Conservation (phyloP, 2,113 vertebrate species). For the Epinephelus fuscoguttatus region DNA sequence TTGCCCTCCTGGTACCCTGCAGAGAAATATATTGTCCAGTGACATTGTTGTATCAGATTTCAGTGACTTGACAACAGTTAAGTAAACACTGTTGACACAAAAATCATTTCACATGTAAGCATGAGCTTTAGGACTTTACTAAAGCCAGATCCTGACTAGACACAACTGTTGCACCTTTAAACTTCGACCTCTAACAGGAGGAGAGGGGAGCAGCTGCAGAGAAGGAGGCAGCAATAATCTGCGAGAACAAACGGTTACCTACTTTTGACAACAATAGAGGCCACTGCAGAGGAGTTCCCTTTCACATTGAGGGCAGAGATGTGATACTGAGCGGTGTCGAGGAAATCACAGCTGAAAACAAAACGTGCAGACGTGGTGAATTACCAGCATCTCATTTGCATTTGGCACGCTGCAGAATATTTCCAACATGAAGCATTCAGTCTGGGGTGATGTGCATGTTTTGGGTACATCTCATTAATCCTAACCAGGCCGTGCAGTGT, state of each 20-base stretch:
- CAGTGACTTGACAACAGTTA: not conserved
- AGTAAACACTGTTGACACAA: not conserved
- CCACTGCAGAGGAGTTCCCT: slow-evolving; percentile 91
- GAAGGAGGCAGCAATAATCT: not conserved
- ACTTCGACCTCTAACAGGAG: slow-evolving; percentile 5
- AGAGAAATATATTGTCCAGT: slow-evolving; percentile 26
- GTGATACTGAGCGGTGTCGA: slow-evolving; percentile 94
- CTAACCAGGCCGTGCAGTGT: not conserved
- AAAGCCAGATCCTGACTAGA: not conserved
- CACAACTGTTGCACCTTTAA: slow-evolving; percentile 8
- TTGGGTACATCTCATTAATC: not conserved
- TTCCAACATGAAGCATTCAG: not conserved
- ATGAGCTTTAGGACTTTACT: not conserved
- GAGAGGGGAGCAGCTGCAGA: not conserved
- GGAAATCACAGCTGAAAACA: slow-evolving; percentile 92
- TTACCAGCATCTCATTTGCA: not conserved
- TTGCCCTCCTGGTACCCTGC: slow-evolving; percentile 81
- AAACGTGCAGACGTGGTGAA: slow-evolving; percentile 25
- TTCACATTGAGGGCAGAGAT: slow-evolving; percentile 95
- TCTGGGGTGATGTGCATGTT: not conserved
- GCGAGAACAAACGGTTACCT: slow-evolving; percentile 70
- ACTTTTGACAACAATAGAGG: slow-evolving; percentile 97
- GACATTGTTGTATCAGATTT: not conserved
- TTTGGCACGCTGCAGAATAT: not conserved
- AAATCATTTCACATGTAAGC: not conserved